These are phyloP conservation scores for Neotoma lepida DNA, from an alignment of 2,113 vertebrate species.

Conservation along the genomic window DNA sequence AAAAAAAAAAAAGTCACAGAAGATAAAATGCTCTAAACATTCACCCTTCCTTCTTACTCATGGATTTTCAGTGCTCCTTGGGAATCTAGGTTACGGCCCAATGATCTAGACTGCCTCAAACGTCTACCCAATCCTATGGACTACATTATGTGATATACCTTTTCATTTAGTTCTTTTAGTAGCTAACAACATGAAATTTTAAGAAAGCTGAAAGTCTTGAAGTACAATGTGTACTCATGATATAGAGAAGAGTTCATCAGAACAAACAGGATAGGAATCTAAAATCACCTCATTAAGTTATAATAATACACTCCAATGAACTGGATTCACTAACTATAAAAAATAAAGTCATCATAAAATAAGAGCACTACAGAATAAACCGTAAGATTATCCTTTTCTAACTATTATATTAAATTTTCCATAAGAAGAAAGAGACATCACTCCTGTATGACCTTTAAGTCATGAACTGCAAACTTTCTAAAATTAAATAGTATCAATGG, in stretches of 20 bases:
- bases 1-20: neutral
- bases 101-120: neutral
- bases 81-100: neutral
- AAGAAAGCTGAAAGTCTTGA: neutral
- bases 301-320: neutral
- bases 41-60: neutral
- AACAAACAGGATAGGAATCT: constrained; percentile 3
- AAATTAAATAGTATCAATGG: neutral
- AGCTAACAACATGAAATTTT: constrained; percentile 40
- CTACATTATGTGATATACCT: neutral
- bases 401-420: constrained; percentile 29
- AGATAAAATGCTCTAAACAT: neutral
- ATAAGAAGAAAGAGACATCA: neutral
- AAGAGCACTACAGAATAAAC: neutral
- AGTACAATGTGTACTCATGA: neutral
- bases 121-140: neutral
- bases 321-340: constrained; percentile 21
- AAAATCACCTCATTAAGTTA: neutral
- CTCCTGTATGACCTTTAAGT: neutral
- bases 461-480: constrained; percentile 27
- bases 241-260: neutral
- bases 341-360: constrained; percentile 8
- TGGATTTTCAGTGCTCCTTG: neutral
- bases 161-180: constrained; percentile 11
- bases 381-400: neutral